Percentiles rank a stretch among this genome's conserved stretches.
phyloP scores from a whole-genome alignment of 2,797 vertebrate species.

The Geotrypetes seraphini region DNA sequence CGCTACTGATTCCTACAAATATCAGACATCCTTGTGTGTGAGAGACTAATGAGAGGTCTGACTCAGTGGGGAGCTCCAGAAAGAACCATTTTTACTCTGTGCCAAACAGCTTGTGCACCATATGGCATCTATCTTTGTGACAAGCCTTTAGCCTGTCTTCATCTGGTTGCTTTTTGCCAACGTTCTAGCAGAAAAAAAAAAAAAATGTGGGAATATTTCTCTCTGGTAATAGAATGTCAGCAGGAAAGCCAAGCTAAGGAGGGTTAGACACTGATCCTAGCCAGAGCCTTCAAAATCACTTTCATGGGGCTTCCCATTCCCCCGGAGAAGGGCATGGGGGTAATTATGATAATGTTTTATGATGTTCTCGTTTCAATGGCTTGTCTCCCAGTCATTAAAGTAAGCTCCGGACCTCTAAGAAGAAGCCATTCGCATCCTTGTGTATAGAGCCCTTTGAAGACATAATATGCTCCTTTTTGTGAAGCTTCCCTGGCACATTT shows the following conservation, averaged over 20 bases:
- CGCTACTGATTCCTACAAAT: too few relatives aligned
- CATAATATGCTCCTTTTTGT: slow-evolving; percentile 14
- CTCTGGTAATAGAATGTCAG: not conserved
- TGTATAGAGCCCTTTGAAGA: slow-evolving; percentile 27
- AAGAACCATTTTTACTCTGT: too few relatives aligned
- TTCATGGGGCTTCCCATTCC: not conserved
- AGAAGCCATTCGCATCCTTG: slow-evolving; percentile 7
- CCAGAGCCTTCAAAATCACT: not conserved
- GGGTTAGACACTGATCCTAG: not conserved
- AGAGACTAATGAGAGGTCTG: too few relatives aligned
- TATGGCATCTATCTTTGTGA: not conserved
- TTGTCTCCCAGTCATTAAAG: slow-evolving; percentile 19
- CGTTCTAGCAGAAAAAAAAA: rapidly evolving
- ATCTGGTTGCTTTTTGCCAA: not conserved
- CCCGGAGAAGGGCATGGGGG: not conserved
- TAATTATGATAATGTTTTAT: slow-evolving; percentile 23
- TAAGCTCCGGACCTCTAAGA: slow-evolving; percentile 15
- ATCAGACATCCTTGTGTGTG: too few relatives aligned
- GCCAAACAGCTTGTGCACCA: too few relatives aligned
- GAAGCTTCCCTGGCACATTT: slow-evolving; percentile 6
- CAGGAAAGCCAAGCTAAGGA: not conserved
- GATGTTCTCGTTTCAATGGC: slow-evolving; percentile 26
- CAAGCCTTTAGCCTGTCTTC: not conserved
- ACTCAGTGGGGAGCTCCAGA: too few relatives aligned
- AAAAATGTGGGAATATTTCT: not conserved